A percentile compares a stretch with the other conserved stretches of the same genome.
Evolutionary conservation across 2,113 vertebrate genomes (phyloP).

Genomic region (Aptenodytes forsteri): DNA sequence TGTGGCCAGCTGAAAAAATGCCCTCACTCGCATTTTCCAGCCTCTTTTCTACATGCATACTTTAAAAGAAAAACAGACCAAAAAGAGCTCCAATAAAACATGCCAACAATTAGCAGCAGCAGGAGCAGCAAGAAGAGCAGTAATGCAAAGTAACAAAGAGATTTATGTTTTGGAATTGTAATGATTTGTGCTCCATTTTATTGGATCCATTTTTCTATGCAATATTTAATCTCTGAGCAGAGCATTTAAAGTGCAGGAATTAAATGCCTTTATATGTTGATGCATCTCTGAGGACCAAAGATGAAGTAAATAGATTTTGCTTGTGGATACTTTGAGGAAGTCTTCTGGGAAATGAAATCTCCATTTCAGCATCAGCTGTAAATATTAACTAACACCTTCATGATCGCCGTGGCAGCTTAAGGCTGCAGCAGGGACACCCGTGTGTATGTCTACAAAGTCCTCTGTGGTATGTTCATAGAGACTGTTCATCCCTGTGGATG

Average conservation of each 20-base stretch:
- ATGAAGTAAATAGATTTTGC: neutral
- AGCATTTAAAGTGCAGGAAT: conserved; percentile 35
- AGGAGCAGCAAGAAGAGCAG: neutral
- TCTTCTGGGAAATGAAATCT: neutral
- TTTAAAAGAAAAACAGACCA: neutral
- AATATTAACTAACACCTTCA: neutral
- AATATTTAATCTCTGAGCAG: conserved; percentile 24
- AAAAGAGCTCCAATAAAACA: neutral
- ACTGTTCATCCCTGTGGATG: neutral
- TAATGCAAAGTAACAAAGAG: neutral
- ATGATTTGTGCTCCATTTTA: conserved; percentile 20
- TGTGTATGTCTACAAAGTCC: neutral
- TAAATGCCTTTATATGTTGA: conserved; percentile 35
- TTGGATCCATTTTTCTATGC: neutral
- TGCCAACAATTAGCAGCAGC: neutral
- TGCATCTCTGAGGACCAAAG: conserved; percentile 13
- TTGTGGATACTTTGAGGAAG: neutral
- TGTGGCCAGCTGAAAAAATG: neutral
- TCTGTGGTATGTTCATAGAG: neutral
- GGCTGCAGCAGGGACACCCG: neutral
- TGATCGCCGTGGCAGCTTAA: neutral
- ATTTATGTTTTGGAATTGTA: neutral
- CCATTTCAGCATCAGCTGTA: neutral
- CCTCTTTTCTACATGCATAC: neutral
- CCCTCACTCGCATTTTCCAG: neutral